phyloP scores from a whole-genome alignment of 2,888 invertebrate species.

The Trachelus iudaicus region DNA sequence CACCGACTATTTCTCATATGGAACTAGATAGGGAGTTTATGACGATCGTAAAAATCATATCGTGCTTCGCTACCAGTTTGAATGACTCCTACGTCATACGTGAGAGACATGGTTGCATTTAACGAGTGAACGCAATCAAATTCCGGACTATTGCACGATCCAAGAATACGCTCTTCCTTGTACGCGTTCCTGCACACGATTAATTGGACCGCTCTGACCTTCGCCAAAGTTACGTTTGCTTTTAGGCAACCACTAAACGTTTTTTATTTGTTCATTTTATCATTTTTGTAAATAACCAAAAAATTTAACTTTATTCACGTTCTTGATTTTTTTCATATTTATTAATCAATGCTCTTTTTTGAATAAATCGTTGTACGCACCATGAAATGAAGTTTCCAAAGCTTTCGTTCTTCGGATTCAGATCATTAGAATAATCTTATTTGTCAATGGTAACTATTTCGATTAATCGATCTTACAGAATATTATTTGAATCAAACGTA shows the following conservation, averaged over 20 bases:
- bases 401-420: too few relatives aligned
- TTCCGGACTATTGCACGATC: conserved; percentile 33
- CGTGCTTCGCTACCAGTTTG: not conserved
- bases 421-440: too few relatives aligned
- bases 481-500: too few relatives aligned
- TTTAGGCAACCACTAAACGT: not conserved
- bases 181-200: conserved; percentile 11
- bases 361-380: not conserved
- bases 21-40: not conserved
- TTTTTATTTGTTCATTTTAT: too few relatives aligned
- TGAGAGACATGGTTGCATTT: not conserved
- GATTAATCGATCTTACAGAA: too few relatives aligned
- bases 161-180: conserved; percentile 50
- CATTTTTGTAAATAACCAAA: not conserved
- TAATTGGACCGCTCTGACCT: not conserved
- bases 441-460: too few relatives aligned
- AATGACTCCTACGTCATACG: not conserved
- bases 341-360: not conserved
- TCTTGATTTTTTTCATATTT: not conserved
- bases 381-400: too few relatives aligned
- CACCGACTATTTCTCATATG: not conserved
- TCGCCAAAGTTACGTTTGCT: not conserved
- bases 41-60: not conserved
- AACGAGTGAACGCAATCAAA: not conserved
- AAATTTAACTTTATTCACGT: not conserved